A percentile compares a stretch with the other conserved stretches of the same genome.
Conservation (phyloP, 1,140 invertebrate genomes). For the Pogonomyrmex californicus region DNA sequence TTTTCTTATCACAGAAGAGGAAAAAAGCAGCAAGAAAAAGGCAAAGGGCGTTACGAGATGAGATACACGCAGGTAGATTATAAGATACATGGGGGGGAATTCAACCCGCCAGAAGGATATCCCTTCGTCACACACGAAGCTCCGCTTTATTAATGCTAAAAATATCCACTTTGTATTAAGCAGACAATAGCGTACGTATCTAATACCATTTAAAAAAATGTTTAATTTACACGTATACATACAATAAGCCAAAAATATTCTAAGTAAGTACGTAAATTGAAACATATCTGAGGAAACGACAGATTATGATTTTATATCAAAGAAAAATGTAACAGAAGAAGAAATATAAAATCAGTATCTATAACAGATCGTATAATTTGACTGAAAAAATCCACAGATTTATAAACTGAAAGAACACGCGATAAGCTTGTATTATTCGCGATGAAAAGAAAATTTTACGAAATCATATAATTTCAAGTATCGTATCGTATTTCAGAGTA, state of each 20-base stretch:
- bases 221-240: neutral
- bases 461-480: neutral
- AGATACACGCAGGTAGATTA: constrained; percentile 30
- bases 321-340: neutral
- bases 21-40: constrained; percentile 44
- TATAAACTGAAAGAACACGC: neutral
- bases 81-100: constrained; percentile 31
- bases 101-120: constrained; percentile 28
- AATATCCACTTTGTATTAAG: constrained; percentile 17
- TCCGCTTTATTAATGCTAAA: constrained; percentile 51
- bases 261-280: neutral
- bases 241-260: neutral
- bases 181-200: constrained; percentile 22
- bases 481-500: neutral
- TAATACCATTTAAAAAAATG: constrained; percentile 6
- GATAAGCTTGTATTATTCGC: neutral
- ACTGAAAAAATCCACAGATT: neutral
- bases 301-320: neutral
- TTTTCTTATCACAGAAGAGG: constrained; percentile 12
- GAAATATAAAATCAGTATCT: neutral
- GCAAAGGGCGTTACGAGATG: constrained; percentile 42
- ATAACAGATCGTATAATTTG: neutral
- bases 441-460: neutral
- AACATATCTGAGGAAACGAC: neutral
- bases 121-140: constrained; percentile 4